These are phyloP conservation scores for Thripadectes ignobilis DNA, from an alignment of 2,797 vertebrate genomes.

Conservation along the genomic window DNA sequence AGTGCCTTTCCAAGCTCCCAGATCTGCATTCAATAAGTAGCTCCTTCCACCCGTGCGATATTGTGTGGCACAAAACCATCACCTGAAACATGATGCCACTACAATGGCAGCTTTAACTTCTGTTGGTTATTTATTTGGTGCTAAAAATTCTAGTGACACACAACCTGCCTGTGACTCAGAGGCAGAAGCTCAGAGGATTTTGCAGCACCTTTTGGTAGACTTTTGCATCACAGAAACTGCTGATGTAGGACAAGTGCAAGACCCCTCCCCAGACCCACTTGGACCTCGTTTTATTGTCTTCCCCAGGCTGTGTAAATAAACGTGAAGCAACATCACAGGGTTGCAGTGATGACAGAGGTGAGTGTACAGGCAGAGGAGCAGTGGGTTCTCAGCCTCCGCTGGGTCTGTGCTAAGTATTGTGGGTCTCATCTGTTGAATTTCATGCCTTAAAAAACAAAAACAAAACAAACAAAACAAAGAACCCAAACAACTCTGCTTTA, in stretches of 20 bases:
- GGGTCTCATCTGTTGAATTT: background rate
- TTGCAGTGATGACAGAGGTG: background rate
- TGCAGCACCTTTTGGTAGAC: background rate
- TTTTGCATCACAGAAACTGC: background rate
- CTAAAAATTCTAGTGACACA: background rate
- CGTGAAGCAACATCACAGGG: background rate
- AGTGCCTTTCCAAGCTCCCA: background rate
- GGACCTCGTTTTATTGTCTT: background rate
- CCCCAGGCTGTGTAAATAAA: background rate
- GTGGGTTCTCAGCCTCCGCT: background rate
- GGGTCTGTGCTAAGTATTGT: background rate
- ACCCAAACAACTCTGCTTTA: background rate
- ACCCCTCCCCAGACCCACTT: background rate
- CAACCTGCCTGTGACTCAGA: fast-evolving
- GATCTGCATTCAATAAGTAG: background rate
- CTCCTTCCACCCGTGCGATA: background rate
- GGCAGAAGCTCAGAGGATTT: background rate
- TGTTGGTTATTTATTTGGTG: background rate
- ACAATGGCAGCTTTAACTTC: background rate
- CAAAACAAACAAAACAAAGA: background rate
- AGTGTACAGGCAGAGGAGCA: fast-evolving
- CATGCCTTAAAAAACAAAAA: background rate
- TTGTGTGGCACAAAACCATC: background rate
- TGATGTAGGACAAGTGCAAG: background rate
- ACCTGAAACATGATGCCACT: background rate